Conservation (phyloP, 2,113 vertebrate species). For the Pelusios castaneus region DNA sequence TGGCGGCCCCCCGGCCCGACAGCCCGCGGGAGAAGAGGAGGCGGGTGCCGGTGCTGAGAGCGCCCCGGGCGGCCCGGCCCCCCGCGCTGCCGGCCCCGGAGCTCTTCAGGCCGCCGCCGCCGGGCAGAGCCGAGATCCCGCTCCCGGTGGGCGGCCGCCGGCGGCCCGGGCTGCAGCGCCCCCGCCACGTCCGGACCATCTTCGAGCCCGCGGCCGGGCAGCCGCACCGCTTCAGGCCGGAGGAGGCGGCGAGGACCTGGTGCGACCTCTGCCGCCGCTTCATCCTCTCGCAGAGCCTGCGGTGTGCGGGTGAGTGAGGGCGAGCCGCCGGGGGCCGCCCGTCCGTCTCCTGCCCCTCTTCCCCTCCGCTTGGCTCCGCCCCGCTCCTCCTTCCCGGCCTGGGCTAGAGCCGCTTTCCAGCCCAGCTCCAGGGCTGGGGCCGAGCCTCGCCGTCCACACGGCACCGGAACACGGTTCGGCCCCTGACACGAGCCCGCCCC, state of each 20-base stretch:
- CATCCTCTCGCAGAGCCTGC: constrained; percentile 46
- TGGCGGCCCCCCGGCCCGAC: not conserved
- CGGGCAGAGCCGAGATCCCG: not conserved
- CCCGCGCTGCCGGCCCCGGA: not conserved
- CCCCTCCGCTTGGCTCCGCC: not conserved
- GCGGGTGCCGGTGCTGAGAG: not conserved
- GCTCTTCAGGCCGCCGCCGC: not conserved
- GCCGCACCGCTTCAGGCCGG: constrained; percentile 45
- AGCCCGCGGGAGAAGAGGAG: too few species aligned
- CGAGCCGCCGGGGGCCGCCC: too few species aligned
- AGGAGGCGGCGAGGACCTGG: constrained; percentile 35
- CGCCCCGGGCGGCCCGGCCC: not conserved
- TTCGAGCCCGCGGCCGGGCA: constrained; percentile 19
- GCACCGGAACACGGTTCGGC: not conserved
- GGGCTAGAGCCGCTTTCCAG: not conserved
- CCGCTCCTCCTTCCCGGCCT: not conserved
- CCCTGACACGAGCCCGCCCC: not conserved
- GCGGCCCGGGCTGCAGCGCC: not conserved
- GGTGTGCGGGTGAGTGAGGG: constrained; percentile 49
- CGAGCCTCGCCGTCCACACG: not conserved
- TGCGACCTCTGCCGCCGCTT: constrained; percentile 64
- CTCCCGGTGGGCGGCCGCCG: not conserved
- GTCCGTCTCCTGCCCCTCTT: too few species aligned
- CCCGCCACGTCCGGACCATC: constrained; percentile 43
- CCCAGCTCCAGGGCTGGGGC: not conserved